A percentile compares a stretch with the other conserved stretches of the same genome.
Conservation (phyloP, 1,140 invertebrate species). For the Galleria mellonella region DNA sequence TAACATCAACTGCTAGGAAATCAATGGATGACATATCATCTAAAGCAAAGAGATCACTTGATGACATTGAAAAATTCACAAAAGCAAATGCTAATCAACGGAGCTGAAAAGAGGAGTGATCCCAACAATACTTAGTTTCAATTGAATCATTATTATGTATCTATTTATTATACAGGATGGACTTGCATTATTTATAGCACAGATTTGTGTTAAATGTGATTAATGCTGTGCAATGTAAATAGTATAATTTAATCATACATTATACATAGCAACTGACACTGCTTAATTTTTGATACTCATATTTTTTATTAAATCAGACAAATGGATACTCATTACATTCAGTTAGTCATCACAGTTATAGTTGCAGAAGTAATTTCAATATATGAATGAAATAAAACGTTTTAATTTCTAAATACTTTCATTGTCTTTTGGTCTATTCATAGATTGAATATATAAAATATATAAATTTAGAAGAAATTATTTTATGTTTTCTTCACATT, state of each 20-base stretch:
- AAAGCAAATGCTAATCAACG: constrained; percentile 68
- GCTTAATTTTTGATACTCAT: too few relatives aligned
- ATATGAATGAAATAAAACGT: too few relatives aligned
- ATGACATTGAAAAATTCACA: constrained; percentile 72
- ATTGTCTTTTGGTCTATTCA: too few relatives aligned
- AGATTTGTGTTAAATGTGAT: constrained; percentile 7
- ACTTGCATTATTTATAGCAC: constrained; percentile 1
- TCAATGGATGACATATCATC: constrained; percentile 84
- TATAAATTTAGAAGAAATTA: too few relatives aligned
- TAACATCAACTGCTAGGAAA: constrained; percentile 82
- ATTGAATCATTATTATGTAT: constrained; percentile 11
- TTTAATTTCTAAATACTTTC: too few relatives aligned
- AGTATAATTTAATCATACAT: constrained; percentile 13
- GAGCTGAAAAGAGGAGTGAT: constrained; percentile 72
- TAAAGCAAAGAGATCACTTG: constrained; percentile 70
- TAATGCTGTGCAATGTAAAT: constrained; percentile 8
- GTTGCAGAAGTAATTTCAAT: too few relatives aligned
- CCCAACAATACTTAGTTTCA: constrained; percentile 1
- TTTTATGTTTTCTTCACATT: too few relatives aligned
- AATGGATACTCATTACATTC: too few relatives aligned
- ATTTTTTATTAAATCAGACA: too few relatives aligned
- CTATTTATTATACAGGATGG: background rate
- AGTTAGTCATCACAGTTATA: too few relatives aligned
- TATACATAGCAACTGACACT: too few relatives aligned
- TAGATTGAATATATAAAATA: too few relatives aligned